These are phyloP conservation scores for Galagoides demidoff DNA, from an alignment of 2,797 vertebrate genomes.

Conservation along the genomic window DNA sequence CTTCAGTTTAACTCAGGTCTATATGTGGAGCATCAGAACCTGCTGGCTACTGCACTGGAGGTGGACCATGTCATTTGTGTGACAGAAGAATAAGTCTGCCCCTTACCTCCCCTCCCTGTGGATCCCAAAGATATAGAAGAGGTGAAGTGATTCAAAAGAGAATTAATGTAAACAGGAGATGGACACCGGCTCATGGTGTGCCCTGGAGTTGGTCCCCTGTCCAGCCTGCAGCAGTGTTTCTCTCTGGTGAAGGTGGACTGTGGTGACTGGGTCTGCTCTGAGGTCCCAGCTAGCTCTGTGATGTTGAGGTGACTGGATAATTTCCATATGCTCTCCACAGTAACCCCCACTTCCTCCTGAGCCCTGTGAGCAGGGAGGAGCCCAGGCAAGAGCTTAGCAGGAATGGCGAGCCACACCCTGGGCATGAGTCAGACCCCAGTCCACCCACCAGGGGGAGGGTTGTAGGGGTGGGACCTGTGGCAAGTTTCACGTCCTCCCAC, in stretches of 20 bases:
- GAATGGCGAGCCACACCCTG: conserved; percentile 15
- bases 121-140: neutral
- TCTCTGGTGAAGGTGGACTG: neutral
- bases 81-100: neutral
- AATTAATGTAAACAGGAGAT: neutral
- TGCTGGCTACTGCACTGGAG: neutral
- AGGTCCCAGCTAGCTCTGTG: neutral
- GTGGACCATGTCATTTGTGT: neutral
- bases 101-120: too few species aligned
- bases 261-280: neutral
- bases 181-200: neutral
- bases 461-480: neutral
- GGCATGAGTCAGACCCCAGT: conserved; percentile 59
- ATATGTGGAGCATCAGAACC: neutral
- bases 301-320: neutral
- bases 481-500: neutral
- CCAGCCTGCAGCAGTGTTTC: neutral
- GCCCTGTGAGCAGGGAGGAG: neutral
- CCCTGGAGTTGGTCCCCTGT: neutral
- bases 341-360: neutral
- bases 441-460: neutral
- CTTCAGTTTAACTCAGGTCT: neutral
- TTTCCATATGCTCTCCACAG: neutral
- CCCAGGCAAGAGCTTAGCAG: neutral
- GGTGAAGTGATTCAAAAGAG: neutral